phyloP scores from a whole-genome alignment of 2,797 vertebrate species.

The Phalanger gymnotis region DNA sequence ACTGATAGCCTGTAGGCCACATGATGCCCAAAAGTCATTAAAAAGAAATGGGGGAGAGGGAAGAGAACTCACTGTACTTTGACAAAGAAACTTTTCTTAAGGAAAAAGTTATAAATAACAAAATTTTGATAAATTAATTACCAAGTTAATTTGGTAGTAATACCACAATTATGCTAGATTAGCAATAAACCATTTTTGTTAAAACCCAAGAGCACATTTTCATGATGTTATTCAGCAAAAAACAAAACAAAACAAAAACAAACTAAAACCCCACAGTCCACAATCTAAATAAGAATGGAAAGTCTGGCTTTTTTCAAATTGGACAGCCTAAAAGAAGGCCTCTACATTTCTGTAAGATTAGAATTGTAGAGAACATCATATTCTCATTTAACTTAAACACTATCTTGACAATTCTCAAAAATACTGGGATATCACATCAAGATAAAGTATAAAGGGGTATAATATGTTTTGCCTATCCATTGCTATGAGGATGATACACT shows the following conservation, averaged over 20 bases:
- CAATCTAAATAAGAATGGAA: constrained; percentile 16
- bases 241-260: background rate
- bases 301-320: constrained; percentile 11
- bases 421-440: constrained; percentile 9
- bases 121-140: constrained; percentile 24
- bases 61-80: background rate
- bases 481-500: background rate
- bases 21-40: constrained; percentile 10
- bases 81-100: background rate
- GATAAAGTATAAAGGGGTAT: background rate
- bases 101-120: background rate
- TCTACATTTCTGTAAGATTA: background rate
- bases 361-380: background rate
- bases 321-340: background rate
- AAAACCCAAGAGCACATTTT: background rate
- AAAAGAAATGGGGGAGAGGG: background rate
- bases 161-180: constrained; percentile 16
- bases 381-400: constrained; percentile 21
- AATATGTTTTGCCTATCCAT: background rate
- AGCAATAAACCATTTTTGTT: background rate
- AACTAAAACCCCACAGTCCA: too few species aligned
- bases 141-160: constrained; percentile 17
- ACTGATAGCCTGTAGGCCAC: background rate
- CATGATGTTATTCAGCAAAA: background rate
- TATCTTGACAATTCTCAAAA: constrained; percentile 25